phyloP scores from a whole-genome alignment of 2,888 invertebrate genomes.

The Diaperis boleti region DNA sequence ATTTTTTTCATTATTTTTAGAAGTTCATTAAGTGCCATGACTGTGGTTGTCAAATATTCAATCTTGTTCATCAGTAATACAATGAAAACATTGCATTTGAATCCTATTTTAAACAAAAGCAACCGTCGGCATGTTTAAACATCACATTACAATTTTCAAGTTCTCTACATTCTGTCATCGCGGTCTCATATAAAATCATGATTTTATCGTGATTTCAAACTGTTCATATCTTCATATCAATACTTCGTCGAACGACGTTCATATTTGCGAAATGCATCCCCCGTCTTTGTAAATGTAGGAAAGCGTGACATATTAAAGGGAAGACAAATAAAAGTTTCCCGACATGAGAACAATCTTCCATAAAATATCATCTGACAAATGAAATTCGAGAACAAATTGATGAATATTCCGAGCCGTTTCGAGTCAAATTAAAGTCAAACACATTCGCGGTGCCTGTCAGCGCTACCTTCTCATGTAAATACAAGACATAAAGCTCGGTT shows the following conservation, averaged over 20 bases:
- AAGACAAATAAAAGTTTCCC: conserved; percentile 39
- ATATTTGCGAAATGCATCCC: conserved; percentile 23
- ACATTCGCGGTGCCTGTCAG: conserved; percentile 44
- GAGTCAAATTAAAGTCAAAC: conserved; percentile 57
- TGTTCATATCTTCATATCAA: not conserved
- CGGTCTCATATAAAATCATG: too few relatives aligned
- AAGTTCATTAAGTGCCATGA: too few relatives aligned
- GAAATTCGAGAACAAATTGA: conserved; percentile 54
- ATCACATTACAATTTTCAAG: too few relatives aligned
- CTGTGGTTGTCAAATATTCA: too few relatives aligned
- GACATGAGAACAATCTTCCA: conserved; percentile 41
- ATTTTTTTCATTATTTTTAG: too few relatives aligned
- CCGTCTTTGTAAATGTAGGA: conserved; percentile 14
- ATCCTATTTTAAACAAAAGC: too few relatives aligned
- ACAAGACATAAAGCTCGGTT: conserved; percentile 23
- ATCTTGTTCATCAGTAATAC: too few relatives aligned
- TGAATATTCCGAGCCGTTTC: conserved; percentile 54
- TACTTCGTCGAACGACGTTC: not conserved
- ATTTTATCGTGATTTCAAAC: not conserved
- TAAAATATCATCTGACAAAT: conserved; percentile 50
- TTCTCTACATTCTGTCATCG: too few relatives aligned
- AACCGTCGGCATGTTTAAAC: too few relatives aligned
- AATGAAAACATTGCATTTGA: too few relatives aligned
- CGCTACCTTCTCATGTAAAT: conserved; percentile 33
- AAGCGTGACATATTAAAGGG: conserved; percentile 38